Base-by-base conservation (phyloP, 2,113 vertebrate genomes). In the Scopus umbretta region DNA sequence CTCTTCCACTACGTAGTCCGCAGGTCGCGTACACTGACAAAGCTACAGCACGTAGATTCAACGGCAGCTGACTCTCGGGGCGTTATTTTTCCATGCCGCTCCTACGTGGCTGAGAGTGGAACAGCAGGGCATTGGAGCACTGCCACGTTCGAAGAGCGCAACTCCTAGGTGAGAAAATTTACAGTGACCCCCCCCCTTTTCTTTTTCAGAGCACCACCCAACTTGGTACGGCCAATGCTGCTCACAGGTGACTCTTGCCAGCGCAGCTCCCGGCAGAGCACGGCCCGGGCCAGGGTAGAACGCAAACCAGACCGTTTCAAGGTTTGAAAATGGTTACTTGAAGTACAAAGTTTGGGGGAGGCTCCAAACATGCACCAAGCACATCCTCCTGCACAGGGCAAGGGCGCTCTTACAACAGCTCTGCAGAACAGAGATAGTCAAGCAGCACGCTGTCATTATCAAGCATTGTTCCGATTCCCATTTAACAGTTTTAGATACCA, bases 21-120 rank as follows among this genome's bases (percentile, higher is more conserved):
- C 4, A n/a, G 38, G 61, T 19, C 17, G 0, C 58, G 16, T 2
- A 6, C 21, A 1, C 8, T 1, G 47, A 15, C 56, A 90, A 14
- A 70, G 71, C 62, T 59, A 56, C 27, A 59, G 5, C 1, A 32
- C 1, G 0, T 3, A 19, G 40, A 36, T 9, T 15, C 86, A 11
- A 0, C 0, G 29, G 56, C 75, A 90, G 50, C 59, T 38, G 50
- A 22, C 38, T 27, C 30, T 50, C 12, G 11, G 21, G 17, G 8
- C 0, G 3, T 6, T 10, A 2, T 16, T 52, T 52, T 11, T 14
- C 72, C 68, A 43, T 7, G 14, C 59, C 0, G 2, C 55, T 55
- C 62, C 52, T 26, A 7, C 40, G 12, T 3, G 74, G 38, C 0
- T 32, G 49, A 9, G 34, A 52, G 49, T 0, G 8, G 72, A 53